Evolutionary conservation across 2,888 invertebrate species (phyloP).

Genomic region (Heterodera filipjevi): DNA sequence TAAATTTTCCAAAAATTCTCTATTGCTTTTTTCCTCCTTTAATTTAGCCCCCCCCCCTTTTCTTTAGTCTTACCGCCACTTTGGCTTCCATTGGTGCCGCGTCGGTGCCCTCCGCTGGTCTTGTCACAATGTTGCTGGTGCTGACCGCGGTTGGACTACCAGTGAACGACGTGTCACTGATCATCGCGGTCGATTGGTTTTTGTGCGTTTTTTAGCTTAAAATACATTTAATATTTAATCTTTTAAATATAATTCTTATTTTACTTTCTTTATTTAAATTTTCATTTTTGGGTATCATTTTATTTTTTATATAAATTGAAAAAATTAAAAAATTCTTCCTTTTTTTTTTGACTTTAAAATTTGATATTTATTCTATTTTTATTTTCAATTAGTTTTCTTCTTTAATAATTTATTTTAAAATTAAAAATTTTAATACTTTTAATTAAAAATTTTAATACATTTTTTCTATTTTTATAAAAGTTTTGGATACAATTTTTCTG

Average conservation of each 20-base stretch:
- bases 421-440: too few relatives aligned
- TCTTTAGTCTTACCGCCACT: slow-evolving; percentile 84
- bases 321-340: too few relatives aligned
- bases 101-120: slow-evolving; percentile 74
- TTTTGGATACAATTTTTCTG: too few relatives aligned
- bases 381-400: too few relatives aligned
- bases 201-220: slow-evolving; percentile 64
- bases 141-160: slow-evolving; percentile 69
- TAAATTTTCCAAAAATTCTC: not conserved
- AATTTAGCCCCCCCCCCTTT: not conserved
- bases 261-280: too few relatives aligned
- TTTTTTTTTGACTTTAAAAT: too few relatives aligned
- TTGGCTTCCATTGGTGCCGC: slow-evolving; percentile 96
- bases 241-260: not conserved
- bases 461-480: too few relatives aligned
- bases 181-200: slow-evolving; percentile 69
- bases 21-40: not conserved
- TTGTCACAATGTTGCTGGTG: slow-evolving; percentile 67
- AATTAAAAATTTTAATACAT: too few relatives aligned
- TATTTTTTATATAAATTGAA: too few relatives aligned
- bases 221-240: not conserved
- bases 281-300: too few relatives aligned
- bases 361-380: too few relatives aligned
- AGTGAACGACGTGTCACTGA: slow-evolving; percentile 68
- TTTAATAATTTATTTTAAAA: too few relatives aligned